Evolutionary conservation across 1,140 invertebrate species (phyloP), one percentile per base, ranked within the genome.

Genomic region (Tribolium madens): DNA sequence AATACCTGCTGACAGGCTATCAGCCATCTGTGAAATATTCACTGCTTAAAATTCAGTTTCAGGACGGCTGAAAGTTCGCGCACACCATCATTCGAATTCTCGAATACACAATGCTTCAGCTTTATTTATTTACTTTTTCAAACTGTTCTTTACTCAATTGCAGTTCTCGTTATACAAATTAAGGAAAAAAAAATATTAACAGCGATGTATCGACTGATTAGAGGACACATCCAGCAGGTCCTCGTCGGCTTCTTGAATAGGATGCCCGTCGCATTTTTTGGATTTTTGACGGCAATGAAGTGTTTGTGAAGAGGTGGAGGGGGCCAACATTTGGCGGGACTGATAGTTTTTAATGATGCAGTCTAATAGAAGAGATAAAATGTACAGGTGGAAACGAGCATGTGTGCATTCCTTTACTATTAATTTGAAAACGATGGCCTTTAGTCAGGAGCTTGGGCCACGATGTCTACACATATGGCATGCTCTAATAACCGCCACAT

Each of bases 1-100:
- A 79, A 77, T 76, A 78, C 77, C 76, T 72, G 78, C 68, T 79
- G 80, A 81, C 80, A 81, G 80, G 76, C 78, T 71, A 81, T 79
- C 76, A 76, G 76, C 76, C 71, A 72, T 70, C 76, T 6, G 73
- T 81, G 80, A 81, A 79, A 81, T 81, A 81, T 81, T 81, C 78
- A 79, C 80, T 81, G 78, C 64, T 81, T 81, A 81, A 81, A 81
- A 81, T 81, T 81, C 80, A 81, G 80, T 79, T 81, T 81, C 76
- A 70, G 76, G n/a, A n/a, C 76, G 64, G 73, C 70, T 60, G 68
- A 74, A 26, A 64, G 57, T 60, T 78, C 79, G 79, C 72, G 71
- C 64, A 42, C 48, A 33, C 21, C 50, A 13, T 76, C 71, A 78
- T 76, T 77, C 76, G 50, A 75, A 76, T 79, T 79, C 46, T 53